Base-by-base conservation (phyloP, 2,113 vertebrate species). In the Strix uralensis region DNA sequence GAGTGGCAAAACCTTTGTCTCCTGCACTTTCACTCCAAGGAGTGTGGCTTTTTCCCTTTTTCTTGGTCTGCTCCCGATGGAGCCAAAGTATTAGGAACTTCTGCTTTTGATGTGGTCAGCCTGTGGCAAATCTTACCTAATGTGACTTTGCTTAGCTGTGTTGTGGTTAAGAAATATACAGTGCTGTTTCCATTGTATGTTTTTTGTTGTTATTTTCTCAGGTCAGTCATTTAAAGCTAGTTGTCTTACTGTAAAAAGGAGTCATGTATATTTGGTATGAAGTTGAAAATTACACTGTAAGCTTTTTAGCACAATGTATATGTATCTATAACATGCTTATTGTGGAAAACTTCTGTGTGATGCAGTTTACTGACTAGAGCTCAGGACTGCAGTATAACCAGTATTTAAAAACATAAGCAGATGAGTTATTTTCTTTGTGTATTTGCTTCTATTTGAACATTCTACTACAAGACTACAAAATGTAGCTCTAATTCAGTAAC, bases 251-350 rank as follows among this genome's bases (percentile, higher is more conserved):
- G 58, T 51, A 16, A 65, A 90, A 81, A 91, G 46, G 34, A 91
- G n/a, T 38, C 1, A 3, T 1, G 0, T 25, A 13, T 49, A n/a
- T 75, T 55, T 0, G 1, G 9, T 81, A 46, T 67, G 19, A 74
- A 87, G 46, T 36, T 81, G 54, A 78, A 93, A 81, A 85, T 42
- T 42, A 52, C 10, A 2, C 30, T 38, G 5, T 51, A 81, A 82
- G 17, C n/a, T 82, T 67, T 71, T 88, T 69, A 67, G 38, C 30
- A 67, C 22, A n/a, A 5, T 16, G 9, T 51, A 5, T 71, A 9
- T n/a, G 8, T 46, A 57, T n/a, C 22, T 38, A 5, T 49, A 44
- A 25, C 27, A 40, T 59, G 17, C 16, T 81, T 73, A 38, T 36
- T 65, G 42, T 25, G 29, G 42, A 79, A 75, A 87, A 55, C 4